Base-by-base conservation (phyloP, 2,113 vertebrate genomes). In the Pandion haliaetus region DNA sequence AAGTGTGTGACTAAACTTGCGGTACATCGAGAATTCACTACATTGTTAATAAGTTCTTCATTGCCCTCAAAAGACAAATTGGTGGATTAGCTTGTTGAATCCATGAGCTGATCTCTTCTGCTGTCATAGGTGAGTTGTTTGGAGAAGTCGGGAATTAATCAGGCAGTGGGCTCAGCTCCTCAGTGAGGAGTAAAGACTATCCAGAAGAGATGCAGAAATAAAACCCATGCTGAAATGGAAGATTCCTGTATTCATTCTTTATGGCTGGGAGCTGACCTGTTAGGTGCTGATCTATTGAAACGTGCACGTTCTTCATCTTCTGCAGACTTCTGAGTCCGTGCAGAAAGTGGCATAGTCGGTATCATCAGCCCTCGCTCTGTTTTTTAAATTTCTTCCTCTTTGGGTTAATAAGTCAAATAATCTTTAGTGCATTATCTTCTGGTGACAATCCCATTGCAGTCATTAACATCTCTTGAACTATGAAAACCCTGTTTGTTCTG, bases 341-440 rank as follows among this genome's bases (percentile, higher is more conserved):
- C 7, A 36, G 59, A 20, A 28, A 26, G 40, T 4, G 5, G 2
- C 14, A 1, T 4, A 5, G 20, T 29, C 0, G 14, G 21, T 17
- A 3, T 14, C 24, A 6, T 24, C 63, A 31, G 7, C 34, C n/a
- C 6, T 16, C 17, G 24, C 36, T 32, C 0, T 12, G 28, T 9
- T 49, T 54, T 19, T 66, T 31, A 11, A 31, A 36, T 36, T 58
- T 31, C 38, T 55, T 72, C 44, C 50, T 84, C 38, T 66, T 44
- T 9, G 45, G 21, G 12, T 61, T 38, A 21, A 38, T 44, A n/a
- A 15, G 58, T 42, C 40, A 12, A 38, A 16, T 38, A 36, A 15
- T 31, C n/a, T 70, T 24, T 1, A 50, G 52, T 32, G 15, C 45
- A 24, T 10, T 36, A 26, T 17, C 63, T 49, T 63, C 50, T 77